These are phyloP conservation scores for Lagria hirta DNA, from an alignment of 2,888 invertebrate genomes.

Conservation along the genomic window DNA sequence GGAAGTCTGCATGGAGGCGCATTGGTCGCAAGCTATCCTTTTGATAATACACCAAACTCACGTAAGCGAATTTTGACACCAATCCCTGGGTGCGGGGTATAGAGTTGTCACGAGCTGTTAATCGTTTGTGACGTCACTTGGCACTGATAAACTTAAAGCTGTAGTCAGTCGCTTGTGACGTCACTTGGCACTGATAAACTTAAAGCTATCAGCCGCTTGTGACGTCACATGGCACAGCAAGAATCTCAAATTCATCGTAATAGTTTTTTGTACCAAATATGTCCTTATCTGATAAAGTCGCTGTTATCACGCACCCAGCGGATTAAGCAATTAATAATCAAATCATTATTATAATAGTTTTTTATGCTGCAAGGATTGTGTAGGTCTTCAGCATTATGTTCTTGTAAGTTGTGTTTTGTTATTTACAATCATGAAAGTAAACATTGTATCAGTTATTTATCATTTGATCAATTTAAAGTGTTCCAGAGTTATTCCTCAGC, in stretches of 20 bases:
- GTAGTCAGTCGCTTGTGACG: too few species aligned
- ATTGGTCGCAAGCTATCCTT: constrained; percentile 95
- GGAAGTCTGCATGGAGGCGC: constrained; percentile 95
- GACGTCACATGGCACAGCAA: too few species aligned
- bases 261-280: too few species aligned
- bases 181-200: too few species aligned
- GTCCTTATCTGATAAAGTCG: too few species aligned
- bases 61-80: constrained; percentile 64
- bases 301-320: too few species aligned
- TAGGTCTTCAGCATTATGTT: constrained; percentile 72
- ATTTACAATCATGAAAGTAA: constrained; percentile 2
- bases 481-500: constrained; percentile 82
- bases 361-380: constrained; percentile 66
- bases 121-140: too few species aligned
- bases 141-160: too few species aligned
- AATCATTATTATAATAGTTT: constrained; percentile 40
- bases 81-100: not conserved
- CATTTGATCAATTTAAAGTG: constrained; percentile 66
- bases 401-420: constrained; percentile 59
- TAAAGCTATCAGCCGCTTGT: too few species aligned
- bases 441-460: too few species aligned
- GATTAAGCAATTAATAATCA: not conserved
- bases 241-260: too few species aligned
- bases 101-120: too few species aligned
- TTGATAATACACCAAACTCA: constrained; percentile 92